Conservation (phyloP, 2,113 vertebrate species). For the Chloebia gouldiae region DNA sequence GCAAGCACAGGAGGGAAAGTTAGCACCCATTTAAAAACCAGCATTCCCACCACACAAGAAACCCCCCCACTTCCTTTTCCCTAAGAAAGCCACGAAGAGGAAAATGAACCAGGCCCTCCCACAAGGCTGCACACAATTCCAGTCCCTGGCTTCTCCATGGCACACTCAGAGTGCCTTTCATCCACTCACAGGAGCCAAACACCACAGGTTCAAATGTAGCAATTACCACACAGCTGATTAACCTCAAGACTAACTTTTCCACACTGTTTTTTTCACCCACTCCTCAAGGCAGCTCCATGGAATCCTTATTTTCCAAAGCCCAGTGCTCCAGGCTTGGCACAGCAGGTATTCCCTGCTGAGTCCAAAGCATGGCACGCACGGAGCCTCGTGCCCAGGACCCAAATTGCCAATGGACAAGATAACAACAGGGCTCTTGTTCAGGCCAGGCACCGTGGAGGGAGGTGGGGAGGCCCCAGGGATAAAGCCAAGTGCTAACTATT, state of each 20-base stretch:
- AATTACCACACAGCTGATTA: not conserved
- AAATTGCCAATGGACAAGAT: not conserved
- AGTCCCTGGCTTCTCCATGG: not conserved
- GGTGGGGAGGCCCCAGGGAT: not conserved
- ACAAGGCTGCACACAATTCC: not conserved
- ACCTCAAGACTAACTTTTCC: not conserved
- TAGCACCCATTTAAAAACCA: not conserved
- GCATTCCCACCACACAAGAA: not conserved
- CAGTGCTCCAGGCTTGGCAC: not conserved
- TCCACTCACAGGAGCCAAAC: not conserved
- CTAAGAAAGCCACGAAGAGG: not conserved
- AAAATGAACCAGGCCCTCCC: not conserved
- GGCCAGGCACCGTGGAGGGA: rapidly evolving
- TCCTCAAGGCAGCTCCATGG: rapidly evolving
- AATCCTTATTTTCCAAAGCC: not conserved
- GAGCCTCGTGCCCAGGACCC: not conserved
- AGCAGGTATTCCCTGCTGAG: not conserved
- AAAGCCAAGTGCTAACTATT: not conserved
- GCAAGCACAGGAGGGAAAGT: not conserved
- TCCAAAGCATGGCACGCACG: not conserved
- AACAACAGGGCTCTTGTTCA: not conserved
- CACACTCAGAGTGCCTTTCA: not conserved
- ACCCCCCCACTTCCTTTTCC: not conserved
- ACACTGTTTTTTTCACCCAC: not conserved
- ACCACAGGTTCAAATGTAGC: not conserved